Conservation (phyloP, 2,113 vertebrate species). For the Paramisgurnus dabryanus region DNA sequence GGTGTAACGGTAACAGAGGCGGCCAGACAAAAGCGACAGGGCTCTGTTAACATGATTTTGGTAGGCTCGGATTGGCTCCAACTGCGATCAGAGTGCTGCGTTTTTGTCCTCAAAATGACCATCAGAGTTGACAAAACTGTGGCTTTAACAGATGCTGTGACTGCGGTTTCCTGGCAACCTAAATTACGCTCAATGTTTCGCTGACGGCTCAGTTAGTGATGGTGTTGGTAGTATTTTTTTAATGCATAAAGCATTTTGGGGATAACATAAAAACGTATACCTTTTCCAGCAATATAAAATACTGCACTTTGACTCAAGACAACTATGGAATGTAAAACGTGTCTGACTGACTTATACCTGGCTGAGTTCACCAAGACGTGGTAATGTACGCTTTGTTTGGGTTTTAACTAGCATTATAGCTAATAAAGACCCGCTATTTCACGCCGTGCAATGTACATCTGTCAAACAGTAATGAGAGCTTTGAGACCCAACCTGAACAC, state of each 20-base stretch:
- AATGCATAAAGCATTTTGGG: neutral
- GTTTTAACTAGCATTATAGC: neutral
- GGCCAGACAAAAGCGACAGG: constrained; percentile 2
- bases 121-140: constrained; percentile 31
- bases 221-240: neutral
- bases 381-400: constrained; percentile 1
- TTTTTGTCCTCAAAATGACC: constrained; percentile 27
- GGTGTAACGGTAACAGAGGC: neutral
- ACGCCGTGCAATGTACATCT: neutral
- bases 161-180: constrained; percentile 28
- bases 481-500: constrained; percentile 28
- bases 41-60: constrained; percentile 21
- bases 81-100: neutral
- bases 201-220: neutral
- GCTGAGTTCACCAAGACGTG: neutral
- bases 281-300: neutral
- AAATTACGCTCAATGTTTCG: constrained; percentile 9
- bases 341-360: neutral
- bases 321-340: neutral
- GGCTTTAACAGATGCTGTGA: constrained; percentile 15
- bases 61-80: neutral
- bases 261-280: neutral
- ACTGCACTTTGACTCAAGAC: neutral
- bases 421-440: neutral
- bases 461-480: constrained; percentile 18